Percentiles rank a stretch among this genome's conserved stretches.
phyloP scores from a whole-genome alignment of 2,888 invertebrate species.

The Drosophila formosana region DNA sequence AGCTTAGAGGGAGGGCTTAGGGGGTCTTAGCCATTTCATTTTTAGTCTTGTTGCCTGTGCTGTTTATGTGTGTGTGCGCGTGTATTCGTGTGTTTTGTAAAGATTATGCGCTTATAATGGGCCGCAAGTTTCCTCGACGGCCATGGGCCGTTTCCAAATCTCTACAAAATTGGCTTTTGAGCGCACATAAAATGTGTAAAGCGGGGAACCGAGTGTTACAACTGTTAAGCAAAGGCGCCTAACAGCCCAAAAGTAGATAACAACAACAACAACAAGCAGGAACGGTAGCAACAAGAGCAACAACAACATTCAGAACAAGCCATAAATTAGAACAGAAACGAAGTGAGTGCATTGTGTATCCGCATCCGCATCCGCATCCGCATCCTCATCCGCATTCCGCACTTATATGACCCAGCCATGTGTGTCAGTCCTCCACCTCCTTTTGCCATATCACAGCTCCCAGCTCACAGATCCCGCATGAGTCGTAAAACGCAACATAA shows the following conservation, averaged over 20 bases:
- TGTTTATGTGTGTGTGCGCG: constrained; percentile 20
- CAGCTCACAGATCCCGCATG: constrained; percentile 61
- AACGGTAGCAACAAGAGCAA: constrained; percentile 33
- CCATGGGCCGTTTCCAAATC: constrained; percentile 61
- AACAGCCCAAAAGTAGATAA: constrained; percentile 57
- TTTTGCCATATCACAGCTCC: background rate
- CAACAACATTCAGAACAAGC: constrained; percentile 44
- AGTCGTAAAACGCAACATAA: constrained; percentile 79
- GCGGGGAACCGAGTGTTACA: constrained; percentile 63
- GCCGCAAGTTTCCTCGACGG: constrained; percentile 69
- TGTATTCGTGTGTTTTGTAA: constrained; percentile 62
- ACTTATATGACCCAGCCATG: constrained; percentile 49
- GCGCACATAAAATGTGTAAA: constrained; percentile 77
- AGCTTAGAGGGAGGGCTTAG: constrained; percentile 40
- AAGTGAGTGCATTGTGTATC: constrained; percentile 67
- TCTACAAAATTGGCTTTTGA: constrained; percentile 80
- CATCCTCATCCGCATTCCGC: constrained; percentile 22
- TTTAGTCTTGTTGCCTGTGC: constrained; percentile 40
- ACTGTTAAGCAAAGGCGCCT: constrained; percentile 64
- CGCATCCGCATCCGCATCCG: constrained; percentile 34
- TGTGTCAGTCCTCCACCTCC: constrained; percentile 15
- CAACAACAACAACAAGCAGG: constrained; percentile 24
- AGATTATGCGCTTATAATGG: constrained; percentile 79
- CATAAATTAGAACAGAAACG: constrained; percentile 74
- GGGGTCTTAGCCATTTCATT: constrained; percentile 73